Percentiles rank a stretch among this genome's conserved stretches.
These are phyloP conservation scores for Denticeps clupeoides DNA, from an alignment of 2,797 vertebrate genomes.

Conservation along the genomic window DNA sequence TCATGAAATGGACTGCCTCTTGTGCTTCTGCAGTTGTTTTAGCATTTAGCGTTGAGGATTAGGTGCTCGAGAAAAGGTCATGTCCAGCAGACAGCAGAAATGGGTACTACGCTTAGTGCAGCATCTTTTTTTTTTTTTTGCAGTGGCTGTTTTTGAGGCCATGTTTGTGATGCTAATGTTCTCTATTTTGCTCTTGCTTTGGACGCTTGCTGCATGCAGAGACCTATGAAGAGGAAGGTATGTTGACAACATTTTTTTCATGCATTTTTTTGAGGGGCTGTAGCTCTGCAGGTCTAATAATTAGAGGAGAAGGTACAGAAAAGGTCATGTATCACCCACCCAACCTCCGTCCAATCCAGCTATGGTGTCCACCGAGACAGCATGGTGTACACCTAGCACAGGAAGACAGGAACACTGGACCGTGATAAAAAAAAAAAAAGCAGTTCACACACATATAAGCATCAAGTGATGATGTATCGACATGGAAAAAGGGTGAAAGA, in stretches of 20 bases:
- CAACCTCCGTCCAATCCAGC: too few relatives aligned
- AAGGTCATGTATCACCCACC: too few relatives aligned
- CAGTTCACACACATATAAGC: background rate
- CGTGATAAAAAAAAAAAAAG: background rate
- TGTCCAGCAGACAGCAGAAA: too few relatives aligned
- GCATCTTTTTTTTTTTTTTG: background rate
- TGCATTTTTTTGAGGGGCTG: slow-evolving; percentile 36
- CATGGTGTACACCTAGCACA: too few relatives aligned
- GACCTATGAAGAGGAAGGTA: slow-evolving; percentile 72
- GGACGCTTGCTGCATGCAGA: slow-evolving; percentile 71
- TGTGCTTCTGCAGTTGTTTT: slow-evolving; percentile 34
- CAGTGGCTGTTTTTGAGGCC: background rate
- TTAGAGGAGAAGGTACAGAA: too few relatives aligned
- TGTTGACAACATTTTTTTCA: slow-evolving; percentile 43
- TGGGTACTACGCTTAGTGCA: too few relatives aligned
- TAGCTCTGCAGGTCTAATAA: background rate
- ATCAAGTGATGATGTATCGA: background rate
- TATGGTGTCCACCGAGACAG: too few relatives aligned
- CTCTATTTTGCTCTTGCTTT: slow-evolving; percentile 65
- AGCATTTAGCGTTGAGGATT: slow-evolving; percentile 12
- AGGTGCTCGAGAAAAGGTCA: too few relatives aligned
- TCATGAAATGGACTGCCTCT: background rate
- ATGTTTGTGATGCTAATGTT: slow-evolving; percentile 46
- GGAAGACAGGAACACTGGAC: too few relatives aligned
- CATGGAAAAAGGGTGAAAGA: slow-evolving; percentile 44